Evolutionary conservation across 2,113 vertebrate species (phyloP), one percentile per base, ranked within the genome.

Genomic region (Gambusia holbrooki): DNA sequence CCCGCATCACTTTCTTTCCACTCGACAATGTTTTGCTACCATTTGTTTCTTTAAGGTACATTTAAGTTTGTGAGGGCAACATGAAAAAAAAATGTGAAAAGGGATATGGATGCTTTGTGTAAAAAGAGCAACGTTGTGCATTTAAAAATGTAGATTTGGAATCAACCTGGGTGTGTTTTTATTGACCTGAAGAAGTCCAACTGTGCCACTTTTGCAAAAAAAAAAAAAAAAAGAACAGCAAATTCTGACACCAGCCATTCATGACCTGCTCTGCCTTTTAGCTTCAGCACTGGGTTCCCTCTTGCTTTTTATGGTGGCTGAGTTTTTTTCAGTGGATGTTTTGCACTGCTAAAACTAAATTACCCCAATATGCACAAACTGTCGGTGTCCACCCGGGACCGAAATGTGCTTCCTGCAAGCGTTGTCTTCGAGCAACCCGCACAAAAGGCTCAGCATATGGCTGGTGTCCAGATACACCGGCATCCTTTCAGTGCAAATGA

Each of bases 401-500:
- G 66, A 79, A 75, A 35, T 45, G 22, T 35, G 54, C 61, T 78
- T 81, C 69, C 63, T 67, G 25, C 48, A 42, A 78, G 51, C 25
- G 22, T 48, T 60, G 69, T 71, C 81, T 25, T 12, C 10, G 10
- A 11, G 27, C 8, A 32, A 80, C 73, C 73, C 82, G 73, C 86
- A 86, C 84, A 80, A 72, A 83, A 80, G 13, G 17, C 77, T 67
- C 5, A 35, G 61, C 74, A 71, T 73, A 61, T 81, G 84, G 86
- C 80, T 27, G 4, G 12, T 58, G 62, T 90, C 86, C 87, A 88
- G 76, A 65, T 62, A 70, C 76, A 67, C 37, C 33, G 61, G 84
- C 70, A 61, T 69, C 76, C 73, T 87, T 86, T 89, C 91, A 85
- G 73, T 73, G 71, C 40, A 80, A 89, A 86, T 72, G 71, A 91